Evolutionary conservation across 2,113 vertebrate species (phyloP), one percentile per base, ranked within the genome.

Genomic region (Neotoma lepida): DNA sequence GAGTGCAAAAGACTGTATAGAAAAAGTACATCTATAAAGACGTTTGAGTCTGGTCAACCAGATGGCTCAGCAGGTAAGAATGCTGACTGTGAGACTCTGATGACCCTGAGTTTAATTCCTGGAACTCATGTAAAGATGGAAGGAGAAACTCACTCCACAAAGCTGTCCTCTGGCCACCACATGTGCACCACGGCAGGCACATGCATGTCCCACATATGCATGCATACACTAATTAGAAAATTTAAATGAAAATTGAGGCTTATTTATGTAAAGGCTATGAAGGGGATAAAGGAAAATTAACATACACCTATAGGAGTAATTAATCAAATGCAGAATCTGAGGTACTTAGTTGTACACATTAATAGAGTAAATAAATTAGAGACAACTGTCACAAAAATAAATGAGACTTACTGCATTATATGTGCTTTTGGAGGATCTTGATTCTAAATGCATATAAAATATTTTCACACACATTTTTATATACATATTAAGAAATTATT

Each of bases 21-120:
- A 46, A 94, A 46, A 94, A 88, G 18, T 58, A 1, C 58, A 9
- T 74, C 91, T 80, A 51, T 94, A 44, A 88, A 35, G 74, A 78
- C 6, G 44, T 61, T 74, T 80, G 63, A 94, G 30, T 35, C 51
- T 46, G 82, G 56, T 4, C 41, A 20, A 26, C 41, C 30, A 64
- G 61, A 20, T 46, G 8, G 58, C n/a, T 85, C 15, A 33, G 28
- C 39, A 41, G 58, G 4, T 46, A 30, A 33, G 24, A 33, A 14
- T 20, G 8, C 58, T 64, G 30, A 30, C 81, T 44, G 15, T 44
- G 39, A 46, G 44, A 33, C 26, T 28, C 17, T 9, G 39, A 64
- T 12, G 39, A 46, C 9, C 9, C 14, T 64, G 39, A 33, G 41
- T 46, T 85, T 0, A 30, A 33, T 33, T 39, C 39, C 17, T 14